Percentiles rank a stretch among this genome's conserved stretches.
These are phyloP conservation scores for Cartodere bifasciata DNA, from an alignment of 2,888 invertebrate species.

Conservation along the genomic window DNA sequence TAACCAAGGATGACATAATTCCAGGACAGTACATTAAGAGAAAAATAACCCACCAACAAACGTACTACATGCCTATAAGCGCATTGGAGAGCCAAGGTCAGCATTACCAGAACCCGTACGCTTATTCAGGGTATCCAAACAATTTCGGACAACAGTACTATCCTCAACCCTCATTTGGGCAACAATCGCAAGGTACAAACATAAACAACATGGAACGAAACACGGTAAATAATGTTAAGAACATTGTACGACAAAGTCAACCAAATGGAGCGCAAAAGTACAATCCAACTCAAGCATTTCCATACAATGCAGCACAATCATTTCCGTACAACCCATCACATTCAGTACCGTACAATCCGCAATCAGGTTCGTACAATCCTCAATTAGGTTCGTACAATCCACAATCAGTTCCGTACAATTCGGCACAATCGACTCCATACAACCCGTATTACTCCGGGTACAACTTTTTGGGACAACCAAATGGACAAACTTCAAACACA, in stretches of 20 bases:
- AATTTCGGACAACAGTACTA: background rate
- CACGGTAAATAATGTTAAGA: constrained; percentile 27
- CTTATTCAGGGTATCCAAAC: background rate
- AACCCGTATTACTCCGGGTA: too few relatives aligned
- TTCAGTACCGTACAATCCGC: too few relatives aligned
- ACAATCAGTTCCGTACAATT: constrained; percentile 13
- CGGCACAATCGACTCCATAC: constrained; percentile 11
- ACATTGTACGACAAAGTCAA: constrained; percentile 25
- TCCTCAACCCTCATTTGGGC: too few relatives aligned
- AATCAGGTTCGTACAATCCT: too few relatives aligned
- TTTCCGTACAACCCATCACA: too few relatives aligned
- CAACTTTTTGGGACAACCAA: too few relatives aligned
- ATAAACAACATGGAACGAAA: constrained; percentile 20
- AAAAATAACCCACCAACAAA: constrained; percentile 32
- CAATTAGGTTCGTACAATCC: constrained; percentile 9
- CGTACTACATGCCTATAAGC: constrained; percentile 23
- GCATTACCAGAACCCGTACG: too few relatives aligned
- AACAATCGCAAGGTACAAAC: too few relatives aligned
- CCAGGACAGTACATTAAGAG: constrained; percentile 28
- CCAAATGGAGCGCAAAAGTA: too few relatives aligned
- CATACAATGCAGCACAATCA: too few relatives aligned
- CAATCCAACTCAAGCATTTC: too few relatives aligned
- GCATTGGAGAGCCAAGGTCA: too few relatives aligned
- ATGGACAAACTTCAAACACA: constrained; percentile 2
- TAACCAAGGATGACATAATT: constrained; percentile 21